These are phyloP conservation scores for Xenus cinereus DNA, from an alignment of 2,113 vertebrate species.

Conservation along the genomic window DNA sequence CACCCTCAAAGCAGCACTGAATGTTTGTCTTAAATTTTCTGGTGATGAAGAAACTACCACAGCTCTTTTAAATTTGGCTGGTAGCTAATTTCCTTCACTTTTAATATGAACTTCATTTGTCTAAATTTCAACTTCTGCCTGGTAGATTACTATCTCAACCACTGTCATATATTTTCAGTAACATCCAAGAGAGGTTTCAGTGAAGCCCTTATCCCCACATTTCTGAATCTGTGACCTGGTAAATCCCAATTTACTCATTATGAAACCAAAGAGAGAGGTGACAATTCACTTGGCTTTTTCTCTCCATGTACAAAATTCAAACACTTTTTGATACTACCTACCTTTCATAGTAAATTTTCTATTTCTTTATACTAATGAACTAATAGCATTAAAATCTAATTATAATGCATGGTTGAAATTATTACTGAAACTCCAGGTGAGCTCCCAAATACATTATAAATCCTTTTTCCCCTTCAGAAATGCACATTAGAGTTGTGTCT, in stretches of 20 bases:
- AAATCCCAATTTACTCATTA: background rate
- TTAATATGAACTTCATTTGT: background rate
- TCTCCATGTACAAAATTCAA: background rate
- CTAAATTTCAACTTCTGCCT: background rate
- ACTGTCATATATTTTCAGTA: background rate
- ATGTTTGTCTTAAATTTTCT: background rate
- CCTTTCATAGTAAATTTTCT: background rate
- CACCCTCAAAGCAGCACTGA: background rate
- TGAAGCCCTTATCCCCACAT: accelerated
- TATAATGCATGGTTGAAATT: background rate
- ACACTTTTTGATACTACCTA: background rate
- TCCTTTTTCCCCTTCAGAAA: background rate
- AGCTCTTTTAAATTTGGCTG: background rate
- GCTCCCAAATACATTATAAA: background rate
- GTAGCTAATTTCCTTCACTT: background rate
- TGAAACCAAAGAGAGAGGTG: background rate
- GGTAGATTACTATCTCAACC: background rate
- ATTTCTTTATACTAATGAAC: background rate
- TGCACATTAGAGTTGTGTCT: background rate
- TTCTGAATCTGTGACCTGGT: background rate
- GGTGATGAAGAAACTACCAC: background rate
- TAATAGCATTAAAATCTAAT: background rate
- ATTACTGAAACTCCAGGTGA: background rate
- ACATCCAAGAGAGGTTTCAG: background rate
- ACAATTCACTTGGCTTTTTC: background rate